phyloP scores from a whole-genome alignment of 1,140 invertebrate species.

The Drosophila funebris region DNA sequence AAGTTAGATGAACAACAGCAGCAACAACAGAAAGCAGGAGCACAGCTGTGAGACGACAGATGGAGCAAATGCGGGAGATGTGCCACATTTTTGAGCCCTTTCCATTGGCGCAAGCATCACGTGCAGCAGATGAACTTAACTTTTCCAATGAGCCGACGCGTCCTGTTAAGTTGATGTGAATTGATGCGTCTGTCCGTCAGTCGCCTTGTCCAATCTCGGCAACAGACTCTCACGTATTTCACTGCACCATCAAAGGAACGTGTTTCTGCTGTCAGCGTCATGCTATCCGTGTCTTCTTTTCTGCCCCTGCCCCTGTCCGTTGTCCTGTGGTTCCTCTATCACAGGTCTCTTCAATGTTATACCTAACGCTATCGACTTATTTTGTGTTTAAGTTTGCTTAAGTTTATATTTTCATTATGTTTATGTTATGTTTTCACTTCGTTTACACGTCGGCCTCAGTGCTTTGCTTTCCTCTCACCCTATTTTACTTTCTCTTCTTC shows the following conservation, averaged over 20 bases:
- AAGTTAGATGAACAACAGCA: not conserved
- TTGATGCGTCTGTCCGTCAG: conserved; percentile 25
- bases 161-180: conserved; percentile 50
- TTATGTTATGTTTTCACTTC: conserved; percentile 65
- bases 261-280: conserved; percentile 45
- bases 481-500: not conserved
- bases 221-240: conserved; percentile 53
- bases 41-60: not conserved
- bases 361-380: conserved; percentile 56
- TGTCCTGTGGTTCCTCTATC: not conserved
- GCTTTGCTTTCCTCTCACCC: not conserved
- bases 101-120: conserved; percentile 38
- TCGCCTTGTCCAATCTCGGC: conserved; percentile 36
- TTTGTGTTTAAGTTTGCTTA: conserved; percentile 60
- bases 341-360: not conserved
- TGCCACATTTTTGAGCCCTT: not conserved
- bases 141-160: conserved; percentile 60
- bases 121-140: conserved; percentile 60
- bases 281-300: too few relatives aligned
- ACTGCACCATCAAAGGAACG: conserved; percentile 49
- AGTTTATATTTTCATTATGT: conserved; percentile 68
- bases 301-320: not conserved
- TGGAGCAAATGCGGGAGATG: too few relatives aligned
- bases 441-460: conserved; percentile 51
- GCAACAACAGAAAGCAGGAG: not conserved